Conservation (phyloP, 2,113 vertebrate species). For the Symphodus melops region DNA sequence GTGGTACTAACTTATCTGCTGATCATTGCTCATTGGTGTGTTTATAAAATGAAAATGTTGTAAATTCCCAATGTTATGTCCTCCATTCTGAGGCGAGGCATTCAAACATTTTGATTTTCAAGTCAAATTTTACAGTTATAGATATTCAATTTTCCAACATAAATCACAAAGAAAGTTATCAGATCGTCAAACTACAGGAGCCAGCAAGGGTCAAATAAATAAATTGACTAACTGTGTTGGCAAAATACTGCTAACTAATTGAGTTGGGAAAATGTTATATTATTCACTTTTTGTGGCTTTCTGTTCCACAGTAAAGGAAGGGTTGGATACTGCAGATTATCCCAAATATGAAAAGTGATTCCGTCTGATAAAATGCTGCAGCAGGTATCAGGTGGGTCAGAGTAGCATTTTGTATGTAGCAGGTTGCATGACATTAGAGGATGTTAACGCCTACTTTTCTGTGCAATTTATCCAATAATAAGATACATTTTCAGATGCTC, state of each 20-base stretch:
- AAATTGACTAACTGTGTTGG: background rate
- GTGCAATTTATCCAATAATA: background rate
- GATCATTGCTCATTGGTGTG: no score
- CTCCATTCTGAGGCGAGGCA: background rate
- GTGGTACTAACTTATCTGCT: background rate
- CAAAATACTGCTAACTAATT: background rate
- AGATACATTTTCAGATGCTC: conserved; percentile 10
- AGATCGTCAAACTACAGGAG: background rate
- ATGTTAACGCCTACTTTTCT: background rate
- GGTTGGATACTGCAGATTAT: background rate
- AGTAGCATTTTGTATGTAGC: conserved; percentile 16
- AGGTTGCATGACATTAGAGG: background rate
- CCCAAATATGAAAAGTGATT: background rate
- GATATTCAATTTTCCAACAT: background rate
- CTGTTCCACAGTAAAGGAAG: background rate
- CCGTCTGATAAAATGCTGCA: background rate
- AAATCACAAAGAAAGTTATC: background rate
- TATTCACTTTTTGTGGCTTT: background rate
- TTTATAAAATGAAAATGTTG: background rate
- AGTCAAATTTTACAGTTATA: background rate
- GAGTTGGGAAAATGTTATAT: background rate
- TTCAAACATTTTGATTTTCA: background rate
- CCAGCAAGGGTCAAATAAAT: background rate
- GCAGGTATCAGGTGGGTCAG: background rate
- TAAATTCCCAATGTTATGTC: background rate